phyloP scores from a whole-genome alignment of 2,888 invertebrate species.

The Drosophila demipolita region DNA sequence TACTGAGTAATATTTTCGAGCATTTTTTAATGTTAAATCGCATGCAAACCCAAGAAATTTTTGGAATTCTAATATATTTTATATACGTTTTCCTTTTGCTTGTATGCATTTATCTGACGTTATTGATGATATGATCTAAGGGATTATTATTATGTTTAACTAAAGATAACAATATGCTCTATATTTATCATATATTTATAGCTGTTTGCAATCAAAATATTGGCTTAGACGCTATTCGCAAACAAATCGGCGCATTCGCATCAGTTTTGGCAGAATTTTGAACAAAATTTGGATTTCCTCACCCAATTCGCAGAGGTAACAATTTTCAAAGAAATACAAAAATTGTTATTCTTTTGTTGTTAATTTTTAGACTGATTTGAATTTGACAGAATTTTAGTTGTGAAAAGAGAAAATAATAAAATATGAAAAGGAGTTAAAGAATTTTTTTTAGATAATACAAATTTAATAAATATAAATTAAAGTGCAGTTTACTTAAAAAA shows the following conservation, averaged over 20 bases:
- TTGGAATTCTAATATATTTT: neutral
- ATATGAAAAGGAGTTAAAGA: neutral
- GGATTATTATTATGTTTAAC: neutral
- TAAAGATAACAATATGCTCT: conserved; percentile 1
- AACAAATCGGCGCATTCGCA: conserved; percentile 14
- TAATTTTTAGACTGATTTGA: neutral
- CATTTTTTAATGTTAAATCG: neutral
- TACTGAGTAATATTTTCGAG: neutral
- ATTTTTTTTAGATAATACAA: neutral
- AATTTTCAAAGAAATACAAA: neutral
- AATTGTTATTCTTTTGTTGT: no score
- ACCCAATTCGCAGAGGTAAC: conserved; percentile 5
- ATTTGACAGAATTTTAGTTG: neutral
- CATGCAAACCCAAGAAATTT: neutral
- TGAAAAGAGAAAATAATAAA: accelerated
- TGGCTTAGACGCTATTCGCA: conserved; percentile 11
- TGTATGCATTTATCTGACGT: neutral
- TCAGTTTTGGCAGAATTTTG: conserved; percentile 6
- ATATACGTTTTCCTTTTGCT: accelerated
- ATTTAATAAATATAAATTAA: neutral
- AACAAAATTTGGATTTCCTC: conserved; percentile 6
- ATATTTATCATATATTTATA: conserved; percentile 7
- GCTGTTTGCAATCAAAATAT: conserved; percentile 10
- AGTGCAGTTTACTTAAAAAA: neutral
- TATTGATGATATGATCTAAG: neutral